phyloP scores from a whole-genome alignment of 30 jellyfish, hydroid and myxozoan species.

The Sanderia malayensis region DNA sequence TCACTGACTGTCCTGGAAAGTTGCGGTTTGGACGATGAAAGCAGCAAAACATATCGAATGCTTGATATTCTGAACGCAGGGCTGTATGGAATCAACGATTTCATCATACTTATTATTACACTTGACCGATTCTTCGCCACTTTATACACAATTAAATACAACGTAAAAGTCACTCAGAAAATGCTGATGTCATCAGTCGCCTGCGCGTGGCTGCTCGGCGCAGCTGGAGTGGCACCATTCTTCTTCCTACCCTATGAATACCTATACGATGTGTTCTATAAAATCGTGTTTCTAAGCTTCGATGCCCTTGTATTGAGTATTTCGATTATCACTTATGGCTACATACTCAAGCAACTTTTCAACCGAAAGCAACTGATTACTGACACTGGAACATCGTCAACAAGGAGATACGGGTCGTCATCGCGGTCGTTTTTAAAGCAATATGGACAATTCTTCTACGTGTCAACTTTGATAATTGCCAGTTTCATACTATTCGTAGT shows the following conservation, averaged over 20 bases:
- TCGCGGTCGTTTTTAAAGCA: background rate
- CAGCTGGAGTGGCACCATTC: conserved; percentile 37
- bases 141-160: conserved; percentile 9
- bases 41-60: conserved; percentile 28
- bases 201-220: conserved; percentile 45
- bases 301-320: conserved; percentile 25
- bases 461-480: conserved; percentile 36
- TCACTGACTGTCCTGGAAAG: conserved; percentile 12
- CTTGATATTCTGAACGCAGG: conserved; percentile 47
- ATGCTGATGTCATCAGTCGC: conserved; percentile 11
- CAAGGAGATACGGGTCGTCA: no score
- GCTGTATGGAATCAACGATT: conserved; percentile 56
- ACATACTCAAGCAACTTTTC: conserved; percentile 1
- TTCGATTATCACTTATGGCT: conserved; percentile 32
- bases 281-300: conserved; percentile 26
- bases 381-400: background rate
- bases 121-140: conserved; percentile 39
- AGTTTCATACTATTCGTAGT: conserved; percentile 50
- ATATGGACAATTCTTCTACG: conserved; percentile 27
- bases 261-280: conserved; percentile 36
- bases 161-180: background rate
- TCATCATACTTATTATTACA: conserved; percentile 22
- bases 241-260: conserved; percentile 24
- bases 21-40: conserved; percentile 2
- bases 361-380: background rate